These are phyloP conservation scores for Scolopax rusticola DNA, from an alignment of 2,797 vertebrate species.

Conservation along the genomic window DNA sequence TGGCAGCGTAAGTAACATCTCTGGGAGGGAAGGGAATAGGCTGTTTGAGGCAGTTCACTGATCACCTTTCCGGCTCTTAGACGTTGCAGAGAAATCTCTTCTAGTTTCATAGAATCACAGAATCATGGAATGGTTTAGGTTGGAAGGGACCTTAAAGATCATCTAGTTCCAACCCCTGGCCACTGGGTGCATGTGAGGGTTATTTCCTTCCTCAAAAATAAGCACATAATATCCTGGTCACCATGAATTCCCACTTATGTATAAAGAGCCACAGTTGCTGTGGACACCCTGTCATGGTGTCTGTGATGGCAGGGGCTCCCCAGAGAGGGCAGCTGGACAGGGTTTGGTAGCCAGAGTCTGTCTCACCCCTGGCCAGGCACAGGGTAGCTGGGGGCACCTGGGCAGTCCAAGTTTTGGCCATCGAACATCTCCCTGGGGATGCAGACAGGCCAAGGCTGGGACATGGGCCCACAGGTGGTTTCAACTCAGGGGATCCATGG, in stretches of 20 bases:
- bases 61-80: not conserved
- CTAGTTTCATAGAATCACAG: not conserved
- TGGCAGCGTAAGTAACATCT: not conserved
- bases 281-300: not conserved
- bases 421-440: rapidly evolving
- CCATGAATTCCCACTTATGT: rapidly evolving
- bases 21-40: not conserved
- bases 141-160: not conserved
- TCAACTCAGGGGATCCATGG: not conserved
- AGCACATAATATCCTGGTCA: not conserved
- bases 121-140: not conserved
- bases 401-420: not conserved
- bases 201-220: not conserved
- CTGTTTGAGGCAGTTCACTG: not conserved
- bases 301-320: rapidly evolving
- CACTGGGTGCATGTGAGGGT: no score
- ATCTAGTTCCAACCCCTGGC: not conserved
- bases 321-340: not conserved
- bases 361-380: not conserved
- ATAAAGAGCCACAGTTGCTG: not conserved
- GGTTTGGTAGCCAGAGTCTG: rapidly evolving
- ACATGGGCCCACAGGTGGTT: rapidly evolving
- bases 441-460: rapidly evolving
- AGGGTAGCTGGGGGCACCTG: not conserved
- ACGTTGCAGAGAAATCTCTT: not conserved